phyloP scores from a whole-genome alignment of 2,888 invertebrate genomes.

The Tetropium fuscum region DNA sequence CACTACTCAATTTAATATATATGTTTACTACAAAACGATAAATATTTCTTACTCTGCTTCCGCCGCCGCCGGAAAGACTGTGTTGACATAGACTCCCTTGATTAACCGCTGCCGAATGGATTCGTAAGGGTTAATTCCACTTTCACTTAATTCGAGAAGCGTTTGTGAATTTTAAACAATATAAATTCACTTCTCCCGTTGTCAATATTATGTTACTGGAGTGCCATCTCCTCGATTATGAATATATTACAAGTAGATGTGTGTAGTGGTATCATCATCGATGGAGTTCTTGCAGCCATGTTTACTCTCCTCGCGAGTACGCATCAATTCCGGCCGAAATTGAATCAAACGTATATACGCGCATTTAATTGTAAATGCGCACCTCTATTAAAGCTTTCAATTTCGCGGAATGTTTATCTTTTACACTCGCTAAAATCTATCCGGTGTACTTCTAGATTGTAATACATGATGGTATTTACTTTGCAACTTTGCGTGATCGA shows the following conservation, averaged over 20 bases:
- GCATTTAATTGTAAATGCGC: slow-evolving; percentile 62
- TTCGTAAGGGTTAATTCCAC: slow-evolving; percentile 61
- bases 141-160: slow-evolving; percentile 64
- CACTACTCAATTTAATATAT: no score
- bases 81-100: slow-evolving; percentile 53
- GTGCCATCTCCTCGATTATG: slow-evolving; percentile 61
- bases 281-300: slow-evolving; percentile 43
- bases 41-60: slow-evolving; percentile 24
- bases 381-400: slow-evolving; percentile 63
- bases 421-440: slow-evolving; percentile 29
- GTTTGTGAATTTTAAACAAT: slow-evolving; percentile 64
- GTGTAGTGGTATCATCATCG: slow-evolving; percentile 43
- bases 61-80: slow-evolving; percentile 34
- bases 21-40: slow-evolving; percentile 28
- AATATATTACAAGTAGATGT: slow-evolving; percentile 62
- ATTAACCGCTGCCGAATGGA: slow-evolving; percentile 57
- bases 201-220: slow-evolving; percentile 66
- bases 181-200: slow-evolving; percentile 53
- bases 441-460: slow-evolving; percentile 26
- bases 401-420: slow-evolving; percentile 63
- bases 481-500: slow-evolving; percentile 27
- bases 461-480: slow-evolving; percentile 21
- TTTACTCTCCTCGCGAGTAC: slow-evolving; percentile 59
- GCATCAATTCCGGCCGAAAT: slow-evolving; percentile 62
- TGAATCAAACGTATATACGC: slow-evolving; percentile 58